phyloP scores from a whole-genome alignment of 2,113 vertebrate species.

The Pygoscelis adeliae region DNA sequence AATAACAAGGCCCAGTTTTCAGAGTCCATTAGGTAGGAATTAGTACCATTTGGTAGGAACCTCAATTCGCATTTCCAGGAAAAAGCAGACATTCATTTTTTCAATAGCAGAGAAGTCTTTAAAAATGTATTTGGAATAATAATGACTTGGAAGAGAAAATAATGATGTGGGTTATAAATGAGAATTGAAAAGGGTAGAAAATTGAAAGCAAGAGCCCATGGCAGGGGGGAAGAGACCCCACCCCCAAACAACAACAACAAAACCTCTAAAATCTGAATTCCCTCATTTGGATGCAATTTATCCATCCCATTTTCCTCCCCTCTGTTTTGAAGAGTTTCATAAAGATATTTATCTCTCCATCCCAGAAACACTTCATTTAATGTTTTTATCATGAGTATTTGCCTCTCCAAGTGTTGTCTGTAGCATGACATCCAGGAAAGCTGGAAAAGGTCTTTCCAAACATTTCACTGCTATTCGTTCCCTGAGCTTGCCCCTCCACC shows the following conservation, averaged over 20 bases:
- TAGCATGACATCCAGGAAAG: not conserved
- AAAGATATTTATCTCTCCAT: not conserved
- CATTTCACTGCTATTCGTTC: not conserved
- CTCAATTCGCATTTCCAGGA: not conserved
- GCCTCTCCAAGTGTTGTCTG: not conserved
- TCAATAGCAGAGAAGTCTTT: not conserved
- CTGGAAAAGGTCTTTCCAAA: not conserved
- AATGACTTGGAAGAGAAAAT: not conserved
- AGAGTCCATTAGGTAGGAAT: not conserved
- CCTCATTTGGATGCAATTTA: not conserved
- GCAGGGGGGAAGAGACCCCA: accelerated
- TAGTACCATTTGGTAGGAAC: not conserved
- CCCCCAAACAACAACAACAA: not conserved
- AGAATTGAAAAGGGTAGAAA: not conserved
- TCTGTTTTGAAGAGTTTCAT: not conserved
- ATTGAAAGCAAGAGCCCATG: not conserved
- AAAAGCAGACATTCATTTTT: not conserved
- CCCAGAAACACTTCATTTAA: not conserved
- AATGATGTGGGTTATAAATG: not conserved
- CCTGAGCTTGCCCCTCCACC: not conserved
- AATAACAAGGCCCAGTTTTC: not conserved
- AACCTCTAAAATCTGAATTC: not conserved
- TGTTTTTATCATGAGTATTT: not conserved
- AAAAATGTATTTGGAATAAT: not conserved
- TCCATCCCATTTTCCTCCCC: not conserved